Base-by-base conservation (phyloP, 2,113 vertebrate genomes). In the Otus sunia region DNA sequence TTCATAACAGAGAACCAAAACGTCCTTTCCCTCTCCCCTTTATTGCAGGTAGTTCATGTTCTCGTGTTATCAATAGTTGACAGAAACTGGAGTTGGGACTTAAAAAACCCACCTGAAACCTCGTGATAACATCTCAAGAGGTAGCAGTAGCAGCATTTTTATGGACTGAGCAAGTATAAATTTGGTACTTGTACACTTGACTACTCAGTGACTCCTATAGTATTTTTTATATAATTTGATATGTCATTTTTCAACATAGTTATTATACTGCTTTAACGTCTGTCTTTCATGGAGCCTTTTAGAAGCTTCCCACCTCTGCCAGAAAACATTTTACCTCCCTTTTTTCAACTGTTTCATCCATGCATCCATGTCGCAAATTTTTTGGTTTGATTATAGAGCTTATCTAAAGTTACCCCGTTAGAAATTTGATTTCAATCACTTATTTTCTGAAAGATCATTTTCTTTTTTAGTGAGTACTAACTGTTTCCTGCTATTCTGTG, bases 351-450 rank as follows among this genome's bases (percentile, higher is more conserved):
- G 15, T 94, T 94, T 77, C 19, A 21, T 75, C 23, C 10, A 25
- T 27, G 10, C 21, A 23, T 63, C 20, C 11, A 19, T 15, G 20
- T 55, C 29, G 17, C 17, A 45, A 73, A 49, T 37, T 90, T 86
- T 93, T 88, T 39, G 66, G 9, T 85, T 82, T 89, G 43, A 32
- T 95, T 93, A 20, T 41, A 69, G 45, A 93, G 47, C 43, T 95
- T 81, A 78, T 91, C 83, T 94, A 52, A 88, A 18, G 25, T 58
- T 82, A 39, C 45, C 41, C 19, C 64, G 22, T 75, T 49, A 92
- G 16, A n/a, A 92, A 69, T 69, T 59, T 52, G 62, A 94, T 96
- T 92, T 92, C 30, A n/a, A 88, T 95, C 50, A 37, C 53, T 52
- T 59, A 52, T 81, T 91, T 94, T 90, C 67, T 72, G 68, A 84